Evolutionary conservation across 2,113 vertebrate genomes (phyloP), one percentile per base, ranked within the genome.

Genomic region (Dasyprocta punctata): DNA sequence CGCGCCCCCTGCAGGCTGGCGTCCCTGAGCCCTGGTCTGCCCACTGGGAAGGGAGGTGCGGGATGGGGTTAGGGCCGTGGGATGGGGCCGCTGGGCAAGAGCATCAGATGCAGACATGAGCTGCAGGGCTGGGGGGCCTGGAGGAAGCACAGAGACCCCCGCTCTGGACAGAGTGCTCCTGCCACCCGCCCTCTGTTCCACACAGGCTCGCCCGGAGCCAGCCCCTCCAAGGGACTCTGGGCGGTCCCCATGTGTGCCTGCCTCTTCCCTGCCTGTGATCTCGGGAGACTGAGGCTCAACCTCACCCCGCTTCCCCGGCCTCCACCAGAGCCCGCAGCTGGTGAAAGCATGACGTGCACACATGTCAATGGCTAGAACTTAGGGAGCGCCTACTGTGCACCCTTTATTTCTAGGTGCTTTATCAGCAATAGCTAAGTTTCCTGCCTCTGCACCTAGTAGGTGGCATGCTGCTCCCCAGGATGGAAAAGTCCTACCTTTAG

Each of bases 301-400:
- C 65, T 91, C 47, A 36, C 26, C 36, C 16, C 16, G 30, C 69
- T n/a, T 75, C 0, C 0, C 30, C 9, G 58, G 30, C 14, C 44
- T 89, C 52, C 28, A 17, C 1, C 0, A 0, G 12, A 77, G 33
- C 54, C 44, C 65, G 22, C 19, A 24, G 80, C 33, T 69, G 28
- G 38, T 28, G n/a, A 47, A 67, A 54, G 56, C 17, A 63, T 90
- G 82, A 5, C 33, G 19, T 26, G 19, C 28, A 17, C 1, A 5
- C 28, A 22, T 1, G 4, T 19, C 0, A 5, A 10, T 19, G 63
- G 17, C 38, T 36, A 10, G n/a, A 0, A 10, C 24, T 30, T 22
- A 60, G 0, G 36, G 61, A 52, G 84, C n/a, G n/a, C n/a, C n/a
- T n/a, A n/a, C n/a, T n/a, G n/a, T n/a, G n/a, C n/a, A n/a, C n/a